Percentiles rank a stretch among this genome's conserved stretches.
Evolutionary conservation across 2,888 invertebrate genomes (phyloP).

Genomic region (Andrena hattorfiana): DNA sequence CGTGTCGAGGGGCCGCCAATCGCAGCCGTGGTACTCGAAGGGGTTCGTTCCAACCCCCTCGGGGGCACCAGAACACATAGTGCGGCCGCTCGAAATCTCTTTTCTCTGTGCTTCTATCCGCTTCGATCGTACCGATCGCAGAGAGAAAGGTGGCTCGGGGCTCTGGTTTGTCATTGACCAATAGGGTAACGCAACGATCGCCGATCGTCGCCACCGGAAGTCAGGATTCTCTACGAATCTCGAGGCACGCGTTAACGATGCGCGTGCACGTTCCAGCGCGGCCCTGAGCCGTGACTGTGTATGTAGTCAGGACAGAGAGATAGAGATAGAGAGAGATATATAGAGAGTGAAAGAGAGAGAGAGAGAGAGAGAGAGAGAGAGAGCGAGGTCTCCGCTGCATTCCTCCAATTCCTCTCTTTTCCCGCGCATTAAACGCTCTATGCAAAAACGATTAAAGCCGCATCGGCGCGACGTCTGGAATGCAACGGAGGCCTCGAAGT

Average conservation of each 20-base stretch:
- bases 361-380: background rate
- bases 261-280: conserved; percentile 55
- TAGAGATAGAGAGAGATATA: background rate
- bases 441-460: conserved; percentile 6
- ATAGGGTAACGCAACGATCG: conserved; percentile 68
- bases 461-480: conserved; percentile 6
- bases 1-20: conserved; percentile 53
- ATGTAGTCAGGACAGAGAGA: background rate
- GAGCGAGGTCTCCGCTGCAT: conserved; percentile 37
- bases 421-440: conserved; percentile 6
- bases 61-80: conserved; percentile 33
- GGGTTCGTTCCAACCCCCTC: conserved; percentile 26
- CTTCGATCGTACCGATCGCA: conserved; percentile 56
- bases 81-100: conserved; percentile 52
- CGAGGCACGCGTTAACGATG: conserved; percentile 38
- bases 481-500: conserved; percentile 33
- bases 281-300: conserved; percentile 55
- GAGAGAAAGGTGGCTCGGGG: conserved; percentile 82
- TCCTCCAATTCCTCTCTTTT: conserved; percentile 17
- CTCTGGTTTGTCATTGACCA: conserved; percentile 85
- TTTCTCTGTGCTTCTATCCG: conserved; percentile 26
- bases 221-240: conserved; percentile 55
- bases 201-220: conserved; percentile 63
- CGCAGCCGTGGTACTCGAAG: conserved; percentile 26
- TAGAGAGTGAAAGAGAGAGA: background rate